Evolutionary conservation across 1,140 invertebrate species (phyloP), one percentile per base, ranked within the genome.

Genomic region (Ceratina calcarata): DNA sequence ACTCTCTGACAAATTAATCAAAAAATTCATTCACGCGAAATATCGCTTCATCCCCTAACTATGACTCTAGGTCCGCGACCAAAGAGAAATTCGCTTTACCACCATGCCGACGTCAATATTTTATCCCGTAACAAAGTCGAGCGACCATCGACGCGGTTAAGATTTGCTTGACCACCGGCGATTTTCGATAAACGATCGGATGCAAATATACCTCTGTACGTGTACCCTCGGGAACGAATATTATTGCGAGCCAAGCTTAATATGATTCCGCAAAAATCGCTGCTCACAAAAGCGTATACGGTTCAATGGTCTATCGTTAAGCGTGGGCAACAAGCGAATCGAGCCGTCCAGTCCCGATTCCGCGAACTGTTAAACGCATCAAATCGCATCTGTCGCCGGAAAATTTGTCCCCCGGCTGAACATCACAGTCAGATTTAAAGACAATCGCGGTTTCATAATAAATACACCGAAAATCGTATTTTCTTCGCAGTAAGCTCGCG

Each of bases 301-400:
- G 78, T 67, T 74, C 70, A 49, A 22, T 53, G 69, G 62, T 64
- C 84, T 66, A 69, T 84, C 62, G 57, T 61, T 24, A 27, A 57
- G 55, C 67, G 57, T 66, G 13, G 64, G 15, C 70, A 49, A 71
- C 69, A 24, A n/a, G 16, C 15, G 62, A 70, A 69, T 78, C 57
- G 60, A 55, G 55, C 15, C 20, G n/a, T 15, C 22, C 18, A 62
- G 18, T 73, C 53, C 58, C 55, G 69, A 74, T 71, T 61, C 22
- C 57, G 61, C 32, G 45, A 77, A 57, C 74, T 49, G 64, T 84
- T 85, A 84, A 84, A 84, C 73, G 77, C 71, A 81, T 84, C 60
- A 68, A 69, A 77, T 65, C 45, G n/a, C 12, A 45, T 73, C 22
- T 62, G 24, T 15, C 45, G 58, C 0, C 27, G 13, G 71, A 62